Evolutionary conservation across 2,797 vertebrate species (phyloP).

Genomic region (Oophaga sylvatica): DNA sequence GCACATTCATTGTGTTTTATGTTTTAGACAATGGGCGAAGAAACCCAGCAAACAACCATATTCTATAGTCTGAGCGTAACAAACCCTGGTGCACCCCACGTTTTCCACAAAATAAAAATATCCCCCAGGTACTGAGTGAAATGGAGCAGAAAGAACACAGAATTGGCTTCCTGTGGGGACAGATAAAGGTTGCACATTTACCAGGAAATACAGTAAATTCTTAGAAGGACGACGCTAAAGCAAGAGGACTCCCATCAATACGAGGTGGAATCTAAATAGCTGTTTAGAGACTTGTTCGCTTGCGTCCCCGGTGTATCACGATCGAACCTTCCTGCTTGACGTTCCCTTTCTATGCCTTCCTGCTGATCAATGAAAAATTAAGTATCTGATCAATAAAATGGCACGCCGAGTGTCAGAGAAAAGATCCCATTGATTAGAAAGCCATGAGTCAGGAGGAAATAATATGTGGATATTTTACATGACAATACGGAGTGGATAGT

Average conservation of each 20-base stretch:
- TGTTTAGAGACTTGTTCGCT: constrained; percentile 34
- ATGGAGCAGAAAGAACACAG: neutral
- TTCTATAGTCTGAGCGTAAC: neutral
- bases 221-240: constrained; percentile 4
- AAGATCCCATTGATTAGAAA: constrained; percentile 33
- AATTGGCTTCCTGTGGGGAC: constrained; percentile 11
- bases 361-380: constrained; percentile 45
- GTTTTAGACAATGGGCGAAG: neutral
- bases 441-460: constrained; percentile 3
- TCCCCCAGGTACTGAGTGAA: neutral
- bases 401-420: constrained; percentile 6
- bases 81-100: neutral
- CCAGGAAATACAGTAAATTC: constrained; percentile 30
- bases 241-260: constrained; percentile 25
- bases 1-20: neutral
- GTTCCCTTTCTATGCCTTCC: neutral
- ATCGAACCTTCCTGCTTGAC: neutral
- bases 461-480: neutral
- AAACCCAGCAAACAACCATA: neutral
- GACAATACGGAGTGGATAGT: neutral
- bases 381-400: constrained; percentile 17
- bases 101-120: neutral
- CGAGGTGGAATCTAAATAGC: constrained; percentile 29
- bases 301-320: constrained; percentile 1
- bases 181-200: constrained; percentile 27